Evolutionary conservation across 2,888 invertebrate genomes (phyloP).

Genomic region (Phortica okadai): DNA sequence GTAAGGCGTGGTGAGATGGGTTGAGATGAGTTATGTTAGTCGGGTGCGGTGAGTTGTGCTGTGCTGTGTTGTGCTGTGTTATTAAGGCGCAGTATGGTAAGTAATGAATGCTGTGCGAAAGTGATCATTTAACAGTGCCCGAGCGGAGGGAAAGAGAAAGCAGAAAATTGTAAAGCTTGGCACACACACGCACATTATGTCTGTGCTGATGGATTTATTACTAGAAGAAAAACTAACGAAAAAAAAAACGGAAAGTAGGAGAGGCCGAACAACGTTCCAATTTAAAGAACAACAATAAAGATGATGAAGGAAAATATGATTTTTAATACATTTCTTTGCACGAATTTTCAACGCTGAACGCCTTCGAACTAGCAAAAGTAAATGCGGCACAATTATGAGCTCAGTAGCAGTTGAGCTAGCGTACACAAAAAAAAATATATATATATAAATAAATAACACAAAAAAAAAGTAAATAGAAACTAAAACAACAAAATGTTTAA

Average conservation of each 20-base stretch:
- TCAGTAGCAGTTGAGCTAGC: not conserved
- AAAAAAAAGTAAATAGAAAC: not conserved
- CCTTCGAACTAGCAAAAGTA: slow-evolving; percentile 12
- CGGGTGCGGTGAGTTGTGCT: too few relatives aligned
- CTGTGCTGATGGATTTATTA: too few relatives aligned
- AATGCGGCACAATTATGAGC: not conserved
- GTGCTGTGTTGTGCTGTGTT: too few relatives aligned
- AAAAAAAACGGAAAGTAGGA: not conserved
- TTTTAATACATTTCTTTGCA: not conserved
- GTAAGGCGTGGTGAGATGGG: too few relatives aligned
- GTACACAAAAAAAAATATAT: not conserved
- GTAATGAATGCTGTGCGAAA: too few relatives aligned
- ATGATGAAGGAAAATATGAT: not conserved
- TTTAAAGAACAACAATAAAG: too few relatives aligned
- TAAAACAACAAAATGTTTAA: slow-evolving; percentile 3
- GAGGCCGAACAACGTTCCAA: too few relatives aligned
- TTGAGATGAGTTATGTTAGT: too few relatives aligned
- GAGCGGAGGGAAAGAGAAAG: not conserved
- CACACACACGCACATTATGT: not conserved
- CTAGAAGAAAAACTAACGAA: not conserved
- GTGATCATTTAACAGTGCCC: not conserved
- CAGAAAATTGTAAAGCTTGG: not conserved
- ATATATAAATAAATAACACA: not conserved
- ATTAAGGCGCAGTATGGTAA: too few relatives aligned
- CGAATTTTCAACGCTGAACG: slow-evolving; percentile 5